Percentiles rank a stretch among this genome's conserved stretches.
These are phyloP conservation scores for Pangasianodon gigas DNA, from an alignment of 2,113 vertebrate genomes.

Conservation along the genomic window DNA sequence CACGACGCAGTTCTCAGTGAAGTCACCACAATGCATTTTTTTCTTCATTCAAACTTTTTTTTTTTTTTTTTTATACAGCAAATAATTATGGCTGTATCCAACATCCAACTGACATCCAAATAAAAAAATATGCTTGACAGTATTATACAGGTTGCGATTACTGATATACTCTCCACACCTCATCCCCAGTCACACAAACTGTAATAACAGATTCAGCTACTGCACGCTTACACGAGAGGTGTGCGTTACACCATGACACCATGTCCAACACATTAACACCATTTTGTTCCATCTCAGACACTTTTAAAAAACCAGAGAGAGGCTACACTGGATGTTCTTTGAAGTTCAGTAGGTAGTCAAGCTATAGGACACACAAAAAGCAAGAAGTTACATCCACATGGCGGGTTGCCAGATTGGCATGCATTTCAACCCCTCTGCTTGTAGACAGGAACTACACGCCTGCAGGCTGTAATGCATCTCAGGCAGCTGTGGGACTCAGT, in stretches of 20 bases:
- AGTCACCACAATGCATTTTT: slow-evolving; percentile 72
- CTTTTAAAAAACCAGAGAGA: slow-evolving; percentile 1
- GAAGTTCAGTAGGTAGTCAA: slow-evolving; percentile 37
- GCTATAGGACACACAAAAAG: slow-evolving; percentile 42
- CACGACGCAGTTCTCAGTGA: slow-evolving; percentile 69
- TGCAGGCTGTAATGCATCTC: slow-evolving; percentile 63
- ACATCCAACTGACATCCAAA: slow-evolving; percentile 54
- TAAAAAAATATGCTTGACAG: slow-evolving; percentile 56
- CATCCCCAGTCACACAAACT: slow-evolving; percentile 14
- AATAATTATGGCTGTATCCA: slow-evolving; percentile 63
- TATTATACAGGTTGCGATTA: slow-evolving; percentile 65
- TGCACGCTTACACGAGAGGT: slow-evolving; percentile 11
- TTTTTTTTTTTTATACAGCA: slow-evolving; percentile 55
- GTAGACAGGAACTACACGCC: slow-evolving; percentile 52
- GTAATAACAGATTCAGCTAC: slow-evolving; percentile 26
- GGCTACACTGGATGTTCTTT: slow-evolving; percentile 23
- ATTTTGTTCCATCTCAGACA: slow-evolving; percentile 35
- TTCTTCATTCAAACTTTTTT: slow-evolving; percentile 71
- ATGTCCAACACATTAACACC: slow-evolving; percentile 40
- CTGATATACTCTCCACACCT: slow-evolving; percentile 41
- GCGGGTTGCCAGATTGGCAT: slow-evolving; percentile 59
- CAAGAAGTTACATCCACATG: slow-evolving; percentile 50
- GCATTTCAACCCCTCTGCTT: slow-evolving; percentile 56
- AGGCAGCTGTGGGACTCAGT: slow-evolving; percentile 53
- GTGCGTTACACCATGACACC: slow-evolving; percentile 14